phyloP scores from a whole-genome alignment of 2,888 invertebrate genomes.

The Athalia circularis region DNA sequence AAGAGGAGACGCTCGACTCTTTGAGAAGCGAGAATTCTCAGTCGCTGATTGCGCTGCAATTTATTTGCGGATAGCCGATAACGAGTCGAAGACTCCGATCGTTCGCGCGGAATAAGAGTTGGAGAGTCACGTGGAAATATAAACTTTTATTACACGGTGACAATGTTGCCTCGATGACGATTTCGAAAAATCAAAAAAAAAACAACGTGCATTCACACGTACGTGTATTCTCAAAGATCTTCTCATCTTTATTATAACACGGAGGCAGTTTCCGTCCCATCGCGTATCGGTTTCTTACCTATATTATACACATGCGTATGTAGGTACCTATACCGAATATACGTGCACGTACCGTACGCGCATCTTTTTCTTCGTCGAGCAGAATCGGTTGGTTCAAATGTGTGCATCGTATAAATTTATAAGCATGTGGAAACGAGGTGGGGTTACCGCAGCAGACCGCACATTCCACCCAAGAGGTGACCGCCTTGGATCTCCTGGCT shows the following conservation, averaged over 20 bases:
- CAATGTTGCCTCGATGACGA: too few relatives aligned
- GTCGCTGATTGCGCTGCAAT: not conserved
- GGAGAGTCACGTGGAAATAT: too few relatives aligned
- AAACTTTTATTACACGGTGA: too few relatives aligned
- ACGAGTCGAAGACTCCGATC: too few relatives aligned
- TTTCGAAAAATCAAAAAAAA: too few relatives aligned
- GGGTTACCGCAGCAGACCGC: slow-evolving; percentile 63
- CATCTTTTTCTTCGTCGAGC: not conserved
- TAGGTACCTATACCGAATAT: slow-evolving; percentile 15
- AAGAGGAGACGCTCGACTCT: not conserved
- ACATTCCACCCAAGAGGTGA: slow-evolving; percentile 65
- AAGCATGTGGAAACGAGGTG: slow-evolving; percentile 50
- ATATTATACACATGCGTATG: not conserved
- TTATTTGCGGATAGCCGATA: too few relatives aligned
- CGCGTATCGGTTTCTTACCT: not conserved
- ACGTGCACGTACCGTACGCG: too few relatives aligned
- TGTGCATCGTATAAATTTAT: slow-evolving; percentile 27
- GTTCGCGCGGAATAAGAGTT: too few relatives aligned
- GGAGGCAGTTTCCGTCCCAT: slow-evolving; percentile 10
- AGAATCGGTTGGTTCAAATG: slow-evolving; percentile 45
- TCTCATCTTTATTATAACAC: not conserved
- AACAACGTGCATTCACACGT: too few relatives aligned
- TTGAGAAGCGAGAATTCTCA: not conserved
- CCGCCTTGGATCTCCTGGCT: slow-evolving; percentile 55
- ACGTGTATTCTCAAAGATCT: too few relatives aligned